phyloP scores from a whole-genome alignment of 1,140 invertebrate genomes.

The Geopemphigus sp. region DNA sequence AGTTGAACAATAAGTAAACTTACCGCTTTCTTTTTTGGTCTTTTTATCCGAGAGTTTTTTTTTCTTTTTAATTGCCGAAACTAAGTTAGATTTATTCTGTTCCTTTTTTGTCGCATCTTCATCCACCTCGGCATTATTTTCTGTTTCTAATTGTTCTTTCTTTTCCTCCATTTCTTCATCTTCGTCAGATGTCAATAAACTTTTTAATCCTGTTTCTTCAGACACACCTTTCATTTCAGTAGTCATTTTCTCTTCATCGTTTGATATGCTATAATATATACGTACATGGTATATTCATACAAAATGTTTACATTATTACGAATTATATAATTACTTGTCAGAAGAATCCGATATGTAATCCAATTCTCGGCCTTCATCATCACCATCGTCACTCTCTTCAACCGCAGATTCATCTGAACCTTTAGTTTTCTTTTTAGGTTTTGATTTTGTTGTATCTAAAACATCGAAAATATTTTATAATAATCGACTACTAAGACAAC shows the following conservation, averaged over 20 bases:
- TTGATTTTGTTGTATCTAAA: constrained; percentile 51
- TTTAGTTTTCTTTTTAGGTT: constrained; percentile 70
- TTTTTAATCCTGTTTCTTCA: constrained; percentile 81
- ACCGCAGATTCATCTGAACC: constrained; percentile 82
- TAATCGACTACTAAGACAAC: too few relatives aligned
- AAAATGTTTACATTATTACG: background rate
- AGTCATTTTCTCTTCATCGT: constrained; percentile 70
- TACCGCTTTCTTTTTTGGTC: constrained; percentile 11
- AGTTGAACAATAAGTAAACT: background rate
- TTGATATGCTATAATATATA: constrained; percentile 64
- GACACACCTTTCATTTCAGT: constrained; percentile 68
- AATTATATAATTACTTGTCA: constrained; percentile 59
- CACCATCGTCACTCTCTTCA: constrained; percentile 95
- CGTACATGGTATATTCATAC: background rate
- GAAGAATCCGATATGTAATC: constrained; percentile 85
- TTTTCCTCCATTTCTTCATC: constrained; percentile 85
- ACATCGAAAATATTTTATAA: background rate
- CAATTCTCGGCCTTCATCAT: constrained; percentile 87
- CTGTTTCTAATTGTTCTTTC: constrained; percentile 65
- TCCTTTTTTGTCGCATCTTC: constrained; percentile 64
- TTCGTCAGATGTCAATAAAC: constrained; percentile 85
- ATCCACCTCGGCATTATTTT: constrained; percentile 56
- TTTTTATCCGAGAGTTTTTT: constrained; percentile 50
- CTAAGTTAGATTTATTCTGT: constrained; percentile 54
- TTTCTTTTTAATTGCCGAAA: constrained; percentile 56